phyloP scores from a whole-genome alignment of 2,888 invertebrate genomes.

The Cerastoderma edule region DNA sequence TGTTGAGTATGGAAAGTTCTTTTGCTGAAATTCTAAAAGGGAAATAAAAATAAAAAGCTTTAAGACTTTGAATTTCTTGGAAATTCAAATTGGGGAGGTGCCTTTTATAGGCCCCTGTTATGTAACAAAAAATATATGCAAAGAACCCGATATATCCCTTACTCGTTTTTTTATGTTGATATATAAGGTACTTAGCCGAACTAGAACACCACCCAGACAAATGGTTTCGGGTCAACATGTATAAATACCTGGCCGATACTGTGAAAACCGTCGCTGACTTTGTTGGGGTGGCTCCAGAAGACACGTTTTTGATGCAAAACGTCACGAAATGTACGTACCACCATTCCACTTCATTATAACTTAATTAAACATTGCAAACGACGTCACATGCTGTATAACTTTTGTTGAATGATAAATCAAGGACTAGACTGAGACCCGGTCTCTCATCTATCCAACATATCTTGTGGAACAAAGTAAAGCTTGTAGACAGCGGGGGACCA shows the following conservation, averaged over 20 bases:
- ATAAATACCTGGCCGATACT: slow-evolving; percentile 33
- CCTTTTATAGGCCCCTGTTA: neutral
- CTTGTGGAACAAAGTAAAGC: no score
- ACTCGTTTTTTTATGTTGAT: neutral
- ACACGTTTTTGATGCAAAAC: slow-evolving; percentile 62
- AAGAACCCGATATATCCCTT: neutral
- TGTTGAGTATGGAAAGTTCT: no score
- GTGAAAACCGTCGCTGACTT: slow-evolving; percentile 50
- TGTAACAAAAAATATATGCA: neutral
- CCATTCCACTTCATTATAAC: neutral
- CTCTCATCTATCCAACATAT: no score
- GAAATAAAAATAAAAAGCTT: neutral
- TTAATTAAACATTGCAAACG: neutral
- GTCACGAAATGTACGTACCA: slow-evolving; percentile 60
- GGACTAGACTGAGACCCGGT: no score
- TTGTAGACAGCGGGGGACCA: no score
- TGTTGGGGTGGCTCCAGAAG: slow-evolving; percentile 45
- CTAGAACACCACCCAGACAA: slow-evolving; percentile 57
- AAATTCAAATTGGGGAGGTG: neutral
- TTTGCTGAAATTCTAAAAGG: neutral
- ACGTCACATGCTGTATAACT: no score
- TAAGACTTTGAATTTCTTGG: neutral
- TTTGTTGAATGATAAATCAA: no score
- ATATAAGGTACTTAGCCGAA: slow-evolving; percentile 43
- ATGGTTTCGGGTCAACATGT: slow-evolving; percentile 58